Base-by-base conservation (phyloP, 1,140 invertebrate species). In the Streblospio benedicti region DNA sequence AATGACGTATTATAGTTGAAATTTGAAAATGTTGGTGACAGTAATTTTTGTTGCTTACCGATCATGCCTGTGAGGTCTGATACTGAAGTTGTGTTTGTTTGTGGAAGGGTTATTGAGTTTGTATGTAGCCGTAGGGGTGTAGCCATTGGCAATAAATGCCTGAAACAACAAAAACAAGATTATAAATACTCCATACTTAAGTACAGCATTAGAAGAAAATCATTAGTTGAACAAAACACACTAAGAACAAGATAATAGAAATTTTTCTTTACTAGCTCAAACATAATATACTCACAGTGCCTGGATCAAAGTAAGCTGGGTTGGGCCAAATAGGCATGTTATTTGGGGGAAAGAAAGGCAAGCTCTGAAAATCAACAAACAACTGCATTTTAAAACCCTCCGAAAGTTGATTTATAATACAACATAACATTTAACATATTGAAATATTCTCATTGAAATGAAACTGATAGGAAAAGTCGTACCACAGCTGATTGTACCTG, bases 61-160 rank as follows among this genome's bases (percentile, higher is more conserved):
- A n/a, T n/a, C n/a, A n/a, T n/a, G n/a, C n/a, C n/a, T n/a, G n/a
- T n/a, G n/a, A n/a, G n/a, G n/a, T n/a, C n/a, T n/a, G n/a, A n/a
- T n/a, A n/a, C n/a, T n/a, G n/a, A n/a, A n/a, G n/a, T n/a, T n/a
- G n/a, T n/a, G n/a, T n/a, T n/a, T n/a, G n/a, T n/a, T n/a, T n/a
- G n/a, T n/a, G n/a, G n/a, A n/a, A n/a, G n/a, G n/a, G n/a, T n/a
- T n/a, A n/a, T n/a, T n/a, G n/a, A n/a, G n/a, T n/a, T n/a, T n/a
- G n/a, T n/a, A n/a, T n/a, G n/a, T n/a, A 27, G 25, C 4, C 25
- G 38, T 9, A 12, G 53, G 53, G 20, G 53, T 56, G 35, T 56
- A 56, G 53, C 53, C 53, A 56, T 56, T 56, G 33, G 53, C 53
- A 41, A 38, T 38, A 56, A 56, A 56, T 43, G 53, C 53, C 53